A percentile compares a stretch with the other conserved stretches of the same genome.
Conservation (phyloP, 2,888 invertebrate genomes). For the Taenaris catops region DNA sequence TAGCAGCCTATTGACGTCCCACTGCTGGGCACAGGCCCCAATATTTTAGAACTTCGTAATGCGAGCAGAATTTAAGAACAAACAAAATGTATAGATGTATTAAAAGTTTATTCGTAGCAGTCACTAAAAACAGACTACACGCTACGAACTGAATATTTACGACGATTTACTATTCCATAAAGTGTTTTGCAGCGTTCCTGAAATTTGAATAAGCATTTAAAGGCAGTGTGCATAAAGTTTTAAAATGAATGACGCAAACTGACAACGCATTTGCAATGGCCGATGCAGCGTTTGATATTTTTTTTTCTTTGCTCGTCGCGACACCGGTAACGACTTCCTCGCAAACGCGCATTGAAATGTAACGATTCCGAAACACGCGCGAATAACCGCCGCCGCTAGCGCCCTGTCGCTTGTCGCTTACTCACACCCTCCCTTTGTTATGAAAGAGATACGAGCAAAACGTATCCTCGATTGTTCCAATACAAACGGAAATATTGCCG, state of each 20-base stretch:
- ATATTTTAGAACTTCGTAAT: no score
- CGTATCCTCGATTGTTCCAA: conserved; percentile 52
- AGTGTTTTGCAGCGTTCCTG: conserved; percentile 8
- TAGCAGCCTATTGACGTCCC: no score
- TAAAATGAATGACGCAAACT: conserved; percentile 15
- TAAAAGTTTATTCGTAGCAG: conserved; percentile 2
- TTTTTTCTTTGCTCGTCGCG: conserved; percentile 44
- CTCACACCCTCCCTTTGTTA: conserved; percentile 40
- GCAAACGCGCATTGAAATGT: conserved; percentile 50
- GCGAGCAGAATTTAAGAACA: no score
- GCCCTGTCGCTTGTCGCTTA: conserved; percentile 29
- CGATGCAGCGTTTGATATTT: conserved; percentile 37
- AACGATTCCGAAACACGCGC: conserved; percentile 47
- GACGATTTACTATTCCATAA: conserved; percentile 9
- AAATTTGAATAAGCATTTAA: conserved; percentile 15
- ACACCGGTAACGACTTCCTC: conserved; percentile 59
- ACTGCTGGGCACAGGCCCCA: no score
- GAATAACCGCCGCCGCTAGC: conserved; percentile 26
- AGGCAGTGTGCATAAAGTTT: conserved; percentile 13
- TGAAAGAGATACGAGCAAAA: conserved; percentile 40
- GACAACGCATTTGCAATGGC: conserved; percentile 38
- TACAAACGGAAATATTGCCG: conserved; percentile 58
- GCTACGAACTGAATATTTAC: conserved; percentile 15
- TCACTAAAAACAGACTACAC: conserved; percentile 10
- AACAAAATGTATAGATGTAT: conserved; percentile 3